Evolutionary conservation across 2,113 vertebrate species (phyloP).

Genomic region (Pygathrix nemaeus): DNA sequence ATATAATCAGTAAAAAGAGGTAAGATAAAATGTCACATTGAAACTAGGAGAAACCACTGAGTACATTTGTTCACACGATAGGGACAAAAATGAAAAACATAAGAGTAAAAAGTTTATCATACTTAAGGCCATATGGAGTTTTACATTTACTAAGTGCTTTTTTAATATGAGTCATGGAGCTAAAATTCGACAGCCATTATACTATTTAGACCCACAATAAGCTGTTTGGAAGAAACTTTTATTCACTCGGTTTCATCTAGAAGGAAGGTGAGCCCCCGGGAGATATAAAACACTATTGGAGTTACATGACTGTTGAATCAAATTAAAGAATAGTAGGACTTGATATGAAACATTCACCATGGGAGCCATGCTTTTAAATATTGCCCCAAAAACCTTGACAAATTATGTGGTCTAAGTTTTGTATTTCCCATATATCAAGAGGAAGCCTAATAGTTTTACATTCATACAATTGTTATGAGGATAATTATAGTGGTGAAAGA

Average conservation of each 20-base stretch:
- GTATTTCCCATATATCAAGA: neutral
- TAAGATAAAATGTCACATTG: neutral
- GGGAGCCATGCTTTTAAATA: neutral
- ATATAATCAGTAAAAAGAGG: neutral
- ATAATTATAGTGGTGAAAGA: neutral
- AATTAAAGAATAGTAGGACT: neutral
- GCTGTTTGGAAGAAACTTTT: neutral
- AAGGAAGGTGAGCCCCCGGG: neutral
- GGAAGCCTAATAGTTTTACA: neutral
- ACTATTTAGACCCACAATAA: neutral
- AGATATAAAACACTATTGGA: neutral
- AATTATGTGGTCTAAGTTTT: neutral
- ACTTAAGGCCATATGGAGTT: neutral
- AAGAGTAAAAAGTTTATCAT: too few relatives aligned
- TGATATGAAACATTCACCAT: neutral
- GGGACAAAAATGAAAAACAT: neutral
- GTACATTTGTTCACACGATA: rapidly evolving
- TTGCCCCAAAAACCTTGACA: neutral
- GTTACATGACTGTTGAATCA: neutral
- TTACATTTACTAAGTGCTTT: neutral
- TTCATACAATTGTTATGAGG: neutral
- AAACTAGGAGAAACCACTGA: neutral
- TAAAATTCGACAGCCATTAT: neutral
- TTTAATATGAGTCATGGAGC: neutral
- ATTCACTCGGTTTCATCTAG: neutral